Percentiles rank a stretch among this genome's conserved stretches.
These are phyloP conservation scores for Drosophila subquinaria DNA, from an alignment of 2,888 invertebrate genomes.

Conservation along the genomic window DNA sequence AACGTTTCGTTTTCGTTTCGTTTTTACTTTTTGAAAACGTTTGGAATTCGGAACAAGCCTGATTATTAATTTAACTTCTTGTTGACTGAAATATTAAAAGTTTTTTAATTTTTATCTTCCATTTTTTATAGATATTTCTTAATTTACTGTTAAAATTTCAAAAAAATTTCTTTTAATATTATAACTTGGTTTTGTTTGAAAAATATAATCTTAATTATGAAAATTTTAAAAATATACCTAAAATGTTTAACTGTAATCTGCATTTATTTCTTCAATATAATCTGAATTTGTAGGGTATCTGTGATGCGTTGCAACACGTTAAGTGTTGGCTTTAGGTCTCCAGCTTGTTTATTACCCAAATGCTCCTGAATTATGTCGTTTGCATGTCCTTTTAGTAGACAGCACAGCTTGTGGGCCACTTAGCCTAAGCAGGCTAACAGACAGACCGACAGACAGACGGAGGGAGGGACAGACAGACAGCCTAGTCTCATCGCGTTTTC, in stretches of 20 bases:
- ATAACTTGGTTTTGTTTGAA: too few relatives aligned
- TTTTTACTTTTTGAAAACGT: too few relatives aligned
- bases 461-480: constrained; percentile 7
- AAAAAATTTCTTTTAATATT: too few relatives aligned
- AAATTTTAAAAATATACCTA: too few relatives aligned
- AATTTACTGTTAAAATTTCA: too few relatives aligned
- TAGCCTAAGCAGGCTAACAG: constrained; percentile 28
- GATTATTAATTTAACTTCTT: too few relatives aligned
- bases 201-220: too few relatives aligned
- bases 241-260: neutral
- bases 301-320: neutral
- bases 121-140: too few relatives aligned
- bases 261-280: neutral
- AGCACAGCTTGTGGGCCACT: constrained; percentile 55
- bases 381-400: constrained; percentile 55
- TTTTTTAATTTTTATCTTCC: too few relatives aligned
- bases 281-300: constrained; percentile 25
- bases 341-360: constrained; percentile 41
- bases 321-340: constrained; percentile 4
- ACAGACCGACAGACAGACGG: neutral
- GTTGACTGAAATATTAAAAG: too few relatives aligned
- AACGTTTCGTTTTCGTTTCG: too few relatives aligned
- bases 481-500: neutral
- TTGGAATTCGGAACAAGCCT: too few relatives aligned
- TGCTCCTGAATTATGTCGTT: constrained; percentile 62